These are phyloP conservation scores for Elysia chlorotica DNA, from an alignment of 1,140 invertebrate species.

Conservation along the genomic window DNA sequence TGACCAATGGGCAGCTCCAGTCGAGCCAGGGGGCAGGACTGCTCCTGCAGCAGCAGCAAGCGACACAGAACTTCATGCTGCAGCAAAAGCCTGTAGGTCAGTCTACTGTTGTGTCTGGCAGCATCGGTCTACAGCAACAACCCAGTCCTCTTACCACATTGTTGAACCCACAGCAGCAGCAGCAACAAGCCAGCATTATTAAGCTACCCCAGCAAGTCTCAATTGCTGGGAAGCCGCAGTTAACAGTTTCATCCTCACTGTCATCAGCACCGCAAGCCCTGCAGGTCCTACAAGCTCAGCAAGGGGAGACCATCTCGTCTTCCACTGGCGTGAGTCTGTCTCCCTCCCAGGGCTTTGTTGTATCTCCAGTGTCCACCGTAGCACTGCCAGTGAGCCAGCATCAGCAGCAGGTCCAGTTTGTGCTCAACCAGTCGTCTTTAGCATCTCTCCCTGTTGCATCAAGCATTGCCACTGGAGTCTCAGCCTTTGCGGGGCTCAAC, in stretches of 20 bases:
- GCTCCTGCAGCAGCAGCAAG: constrained; percentile 9
- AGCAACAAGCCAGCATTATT: too few species aligned
- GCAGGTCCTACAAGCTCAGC: too few species aligned
- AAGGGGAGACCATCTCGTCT: too few species aligned
- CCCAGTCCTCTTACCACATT: background rate
- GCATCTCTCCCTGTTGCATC: background rate
- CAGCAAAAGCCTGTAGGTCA: background rate
- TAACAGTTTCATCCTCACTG: too few species aligned
- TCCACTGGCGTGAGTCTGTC: too few species aligned
- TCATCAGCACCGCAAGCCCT: too few species aligned
- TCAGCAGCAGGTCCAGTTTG: constrained; percentile 1
- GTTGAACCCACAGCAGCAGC: background rate
- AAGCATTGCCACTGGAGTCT: background rate
- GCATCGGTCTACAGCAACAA: background rate
- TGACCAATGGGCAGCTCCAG: background rate
- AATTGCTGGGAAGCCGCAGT: too few species aligned
- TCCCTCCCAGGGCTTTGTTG: background rate
- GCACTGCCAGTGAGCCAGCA: background rate
- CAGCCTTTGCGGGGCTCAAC: constrained; percentile 1
- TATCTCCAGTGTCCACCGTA: background rate
- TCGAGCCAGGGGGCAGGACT: background rate
- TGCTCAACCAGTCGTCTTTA: background rate
- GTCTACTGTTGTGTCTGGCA: too few species aligned
- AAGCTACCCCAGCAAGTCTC: too few species aligned
- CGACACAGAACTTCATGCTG: background rate